Percentiles rank a stretch among this genome's conserved stretches.
These are phyloP conservation scores for Bedellia somnulentella DNA, from an alignment of 2,888 invertebrate genomes.

Conservation along the genomic window DNA sequence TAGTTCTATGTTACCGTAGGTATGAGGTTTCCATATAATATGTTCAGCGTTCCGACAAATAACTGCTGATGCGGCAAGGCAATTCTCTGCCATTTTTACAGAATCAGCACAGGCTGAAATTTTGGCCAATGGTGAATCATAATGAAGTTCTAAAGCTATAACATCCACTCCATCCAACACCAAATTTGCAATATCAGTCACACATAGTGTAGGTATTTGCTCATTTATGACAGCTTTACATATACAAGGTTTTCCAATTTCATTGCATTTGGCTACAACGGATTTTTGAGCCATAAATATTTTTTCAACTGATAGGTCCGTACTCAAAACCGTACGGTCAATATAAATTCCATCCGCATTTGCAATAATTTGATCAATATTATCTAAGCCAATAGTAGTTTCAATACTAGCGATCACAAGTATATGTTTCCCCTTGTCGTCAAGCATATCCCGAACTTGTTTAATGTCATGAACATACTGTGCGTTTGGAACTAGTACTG, in stretches of 20 bases:
- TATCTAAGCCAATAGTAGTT: conserved; percentile 29
- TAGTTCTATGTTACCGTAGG: conserved; percentile 71
- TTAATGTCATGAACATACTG: conserved; percentile 29
- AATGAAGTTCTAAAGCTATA: conserved; percentile 71
- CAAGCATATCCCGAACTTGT: conserved; percentile 24
- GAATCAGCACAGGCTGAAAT: conserved; percentile 27
- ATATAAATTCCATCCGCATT: conserved; percentile 86
- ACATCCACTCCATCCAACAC: conserved; percentile 90
- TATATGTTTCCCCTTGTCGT: conserved; percentile 42
- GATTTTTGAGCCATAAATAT: conserved; percentile 86
- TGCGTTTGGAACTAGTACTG: conserved; percentile 31
- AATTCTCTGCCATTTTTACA: conserved; percentile 62
- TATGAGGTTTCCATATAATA: conserved; percentile 77
- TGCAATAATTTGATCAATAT: conserved; percentile 72
- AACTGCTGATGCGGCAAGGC: conserved; percentile 69
- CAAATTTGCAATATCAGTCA: conserved; percentile 88
- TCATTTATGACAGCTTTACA: conserved; percentile 87
- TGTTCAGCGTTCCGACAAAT: conserved; percentile 87
- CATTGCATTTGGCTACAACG: conserved; percentile 83
- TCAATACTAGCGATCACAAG: conserved; percentile 42
- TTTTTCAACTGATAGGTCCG: conserved; percentile 85
- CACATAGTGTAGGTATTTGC: conserved; percentile 73
- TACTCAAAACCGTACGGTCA: conserved; percentile 81
- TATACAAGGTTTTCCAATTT: conserved; percentile 82
- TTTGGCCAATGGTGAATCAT: conserved; percentile 40